A percentile compares a stretch with the other conserved stretches of the same genome.
phyloP scores from a whole-genome alignment of 2,113 vertebrate species.

The Jacana jacana region DNA sequence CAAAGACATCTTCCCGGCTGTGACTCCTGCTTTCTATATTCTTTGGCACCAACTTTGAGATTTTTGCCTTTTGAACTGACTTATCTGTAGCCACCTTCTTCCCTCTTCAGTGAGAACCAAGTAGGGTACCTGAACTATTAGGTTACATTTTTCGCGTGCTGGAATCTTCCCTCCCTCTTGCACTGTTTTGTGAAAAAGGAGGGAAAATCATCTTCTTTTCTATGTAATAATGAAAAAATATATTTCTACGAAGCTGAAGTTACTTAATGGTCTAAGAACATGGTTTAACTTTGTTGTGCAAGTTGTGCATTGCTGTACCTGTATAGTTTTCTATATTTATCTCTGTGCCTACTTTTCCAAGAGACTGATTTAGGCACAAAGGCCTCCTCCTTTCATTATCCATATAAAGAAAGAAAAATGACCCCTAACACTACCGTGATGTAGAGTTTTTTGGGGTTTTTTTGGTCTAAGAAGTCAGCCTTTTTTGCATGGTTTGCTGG shows the following conservation, averaged over 20 bases:
- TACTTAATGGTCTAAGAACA: neutral
- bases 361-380: neutral
- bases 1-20: conserved; percentile 10
- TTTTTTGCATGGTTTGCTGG: neutral
- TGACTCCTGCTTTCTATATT: neutral
- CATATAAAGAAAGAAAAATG: neutral
- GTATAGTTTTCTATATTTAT: accelerated
- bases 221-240: neutral
- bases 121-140: neutral
- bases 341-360: neutral
- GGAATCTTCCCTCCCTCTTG: neutral
- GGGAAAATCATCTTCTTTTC: neutral
- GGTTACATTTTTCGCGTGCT: neutral
- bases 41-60: neutral
- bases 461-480: neutral
- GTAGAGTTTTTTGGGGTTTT: neutral
- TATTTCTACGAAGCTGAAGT: neutral
- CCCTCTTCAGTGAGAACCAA: neutral
- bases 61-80: neutral
- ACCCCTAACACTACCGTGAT: accelerated
- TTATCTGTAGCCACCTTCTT: neutral
- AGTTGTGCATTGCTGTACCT: neutral
- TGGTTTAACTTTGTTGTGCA: accelerated
- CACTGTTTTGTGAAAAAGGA: neutral
- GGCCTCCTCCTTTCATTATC: neutral